Evolutionary conservation across 2,797 vertebrate species (phyloP).

Genomic region (Lithobates pipiens): DNA sequence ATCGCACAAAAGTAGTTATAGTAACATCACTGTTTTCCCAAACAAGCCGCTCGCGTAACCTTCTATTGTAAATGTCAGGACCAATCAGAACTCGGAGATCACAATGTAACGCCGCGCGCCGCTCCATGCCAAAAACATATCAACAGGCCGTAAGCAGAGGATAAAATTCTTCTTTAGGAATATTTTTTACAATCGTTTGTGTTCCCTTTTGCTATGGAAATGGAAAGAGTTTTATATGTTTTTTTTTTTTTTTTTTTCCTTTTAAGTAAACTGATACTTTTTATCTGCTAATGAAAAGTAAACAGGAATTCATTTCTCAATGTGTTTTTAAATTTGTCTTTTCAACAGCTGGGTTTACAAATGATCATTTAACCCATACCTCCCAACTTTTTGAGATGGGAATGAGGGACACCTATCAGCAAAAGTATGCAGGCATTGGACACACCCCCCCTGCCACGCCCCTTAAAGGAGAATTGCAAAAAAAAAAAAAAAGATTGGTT

Average conservation of each 20-base stretch:
- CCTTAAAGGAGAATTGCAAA: too few species aligned
- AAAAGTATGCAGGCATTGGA: too few species aligned
- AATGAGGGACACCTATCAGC: too few species aligned
- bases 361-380: too few species aligned
- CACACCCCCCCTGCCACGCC: too few species aligned
- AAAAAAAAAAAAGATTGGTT: too few species aligned
- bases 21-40: constrained; percentile 54
- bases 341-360: too few species aligned
- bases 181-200: constrained; percentile 9
- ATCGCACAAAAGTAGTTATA: constrained; percentile 59
- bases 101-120: neutral
- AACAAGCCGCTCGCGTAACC: constrained; percentile 33
- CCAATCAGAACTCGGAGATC: constrained; percentile 37
- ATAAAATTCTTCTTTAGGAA: constrained; percentile 3
- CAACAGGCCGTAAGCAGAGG: constrained; percentile 16
- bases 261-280: constrained; percentile 30
- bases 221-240: neutral
- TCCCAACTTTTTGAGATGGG: too few species aligned
- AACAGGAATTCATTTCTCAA: neutral
- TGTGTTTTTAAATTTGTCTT: too few species aligned
- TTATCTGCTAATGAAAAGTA: constrained; percentile 24
- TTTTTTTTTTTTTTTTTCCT: neutral
- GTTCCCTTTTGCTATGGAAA: constrained; percentile 41
- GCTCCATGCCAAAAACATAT: constrained; percentile 42
- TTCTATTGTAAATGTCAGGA: constrained; percentile 40